Evolutionary conservation across 1,140 invertebrate species (phyloP), one percentile per base, ranked within the genome.

Genomic region (Phocides pigmalion): DNA sequence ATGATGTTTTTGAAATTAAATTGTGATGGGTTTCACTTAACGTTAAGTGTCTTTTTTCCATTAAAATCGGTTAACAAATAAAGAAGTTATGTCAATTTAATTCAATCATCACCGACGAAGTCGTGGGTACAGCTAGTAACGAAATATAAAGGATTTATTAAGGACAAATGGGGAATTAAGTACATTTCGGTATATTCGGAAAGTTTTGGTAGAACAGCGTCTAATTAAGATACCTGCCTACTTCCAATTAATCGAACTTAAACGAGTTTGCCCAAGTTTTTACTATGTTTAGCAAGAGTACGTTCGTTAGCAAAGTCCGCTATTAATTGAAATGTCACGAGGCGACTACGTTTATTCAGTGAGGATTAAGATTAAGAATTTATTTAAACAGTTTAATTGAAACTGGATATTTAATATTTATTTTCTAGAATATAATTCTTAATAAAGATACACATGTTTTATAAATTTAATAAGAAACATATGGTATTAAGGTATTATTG

Each of bases 301-400:
- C 68, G 72, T 76, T 81, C 74, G 76, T 76, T 76, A 79, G 66
- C 54, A 53, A 72, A 80, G 75, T 73, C 70, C 58, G 65, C 54
- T 59, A 76, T 80, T 81, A 80, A 82, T 82, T 80, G 77, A 76
- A 84, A 84, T 79, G 79, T 80, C 77, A 79, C 61, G 66, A 71
- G 66, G 66, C 17, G 44, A 62, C 64, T 59, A 70, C 17, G 50
- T 61, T 59, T 47, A 22, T 47, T 37, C 28, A 22, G 28, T 6
- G 9, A 49, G 42, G 44, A 49, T 49, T 39, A 42, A n/a, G 6
- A 46, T 59, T 35, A 59, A 35, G 17, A 61, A 35, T 32, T 20
- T 42, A 46, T 46, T 28, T 46, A 28, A 49, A 49, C 14, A 12
- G 2, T 28, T 50, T 50, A 15, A 50, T 50, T 50, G 47, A 41